A percentile compares a stretch with the other conserved stretches of the same genome.
phyloP scores from a whole-genome alignment of 1,140 invertebrate genomes.

The Philotrypesis tridentata region DNA sequence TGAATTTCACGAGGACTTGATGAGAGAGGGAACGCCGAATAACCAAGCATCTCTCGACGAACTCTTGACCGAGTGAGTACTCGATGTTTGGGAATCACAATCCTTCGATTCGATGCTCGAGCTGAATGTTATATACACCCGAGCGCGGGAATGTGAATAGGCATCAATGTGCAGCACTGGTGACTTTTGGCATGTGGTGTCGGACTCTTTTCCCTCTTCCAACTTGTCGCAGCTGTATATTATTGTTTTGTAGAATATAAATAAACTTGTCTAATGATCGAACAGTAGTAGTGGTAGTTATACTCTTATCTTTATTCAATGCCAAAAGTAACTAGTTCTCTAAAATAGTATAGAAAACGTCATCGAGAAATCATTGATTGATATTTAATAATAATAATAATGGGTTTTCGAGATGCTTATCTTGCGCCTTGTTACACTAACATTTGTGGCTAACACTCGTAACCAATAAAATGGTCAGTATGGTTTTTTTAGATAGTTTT shows the following conservation, averaged over 20 bases:
- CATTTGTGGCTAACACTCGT: constrained; percentile 37
- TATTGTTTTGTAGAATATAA: not conserved
- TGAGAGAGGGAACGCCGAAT: constrained; percentile 65
- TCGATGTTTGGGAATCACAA: constrained; percentile 50
- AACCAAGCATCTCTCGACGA: constrained; percentile 70
- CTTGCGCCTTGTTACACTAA: constrained; percentile 2
- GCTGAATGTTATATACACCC: constrained; percentile 29
- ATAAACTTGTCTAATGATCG: not conserved
- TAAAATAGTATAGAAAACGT: not conserved
- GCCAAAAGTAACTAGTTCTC: constrained; percentile 17
- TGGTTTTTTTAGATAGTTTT: constrained; percentile 22
- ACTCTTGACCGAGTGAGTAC: constrained; percentile 76
- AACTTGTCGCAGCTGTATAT: not conserved
- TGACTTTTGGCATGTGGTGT: constrained; percentile 30
- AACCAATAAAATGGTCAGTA: constrained; percentile 40
- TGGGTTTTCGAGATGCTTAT: not conserved
- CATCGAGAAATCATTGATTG: not conserved
- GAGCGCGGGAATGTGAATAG: not conserved
- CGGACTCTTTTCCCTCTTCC: not conserved
- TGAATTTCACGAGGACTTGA: constrained; percentile 69
- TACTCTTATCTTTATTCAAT: not conserved
- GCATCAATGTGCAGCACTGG: not conserved
- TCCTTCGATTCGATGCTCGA: not conserved
- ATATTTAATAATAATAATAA: not conserved
- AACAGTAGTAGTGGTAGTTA: not conserved